Evolutionary conservation across 2,797 vertebrate genomes (phyloP).

Genomic region (Antrozous pallidus): DNA sequence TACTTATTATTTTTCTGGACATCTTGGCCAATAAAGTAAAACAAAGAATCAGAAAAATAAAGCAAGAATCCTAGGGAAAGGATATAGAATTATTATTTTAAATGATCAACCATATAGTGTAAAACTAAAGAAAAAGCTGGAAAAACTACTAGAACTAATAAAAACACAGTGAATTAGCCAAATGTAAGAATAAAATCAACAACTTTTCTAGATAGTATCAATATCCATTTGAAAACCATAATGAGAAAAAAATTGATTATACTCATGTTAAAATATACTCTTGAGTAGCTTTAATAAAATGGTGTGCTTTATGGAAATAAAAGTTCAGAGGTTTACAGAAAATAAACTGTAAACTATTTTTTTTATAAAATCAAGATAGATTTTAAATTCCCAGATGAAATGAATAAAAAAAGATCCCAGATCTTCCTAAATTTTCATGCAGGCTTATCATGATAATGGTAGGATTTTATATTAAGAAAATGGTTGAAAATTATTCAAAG

Average conservation of each 20-base stretch:
- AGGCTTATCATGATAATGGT: neutral
- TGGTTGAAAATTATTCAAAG: neutral
- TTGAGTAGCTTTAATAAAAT: neutral
- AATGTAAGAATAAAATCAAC: neutral
- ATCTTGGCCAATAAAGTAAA: neutral
- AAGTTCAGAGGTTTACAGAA: neutral
- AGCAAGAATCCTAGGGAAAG: neutral
- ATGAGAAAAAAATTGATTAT: neutral
- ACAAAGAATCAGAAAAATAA: constrained; percentile 9
- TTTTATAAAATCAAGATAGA: neutral
- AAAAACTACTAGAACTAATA: neutral
- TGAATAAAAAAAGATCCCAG: neutral
- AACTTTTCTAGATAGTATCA: neutral
- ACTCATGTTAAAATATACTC: neutral
- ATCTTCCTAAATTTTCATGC: neutral
- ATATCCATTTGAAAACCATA: neutral
- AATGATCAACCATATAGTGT: neutral
- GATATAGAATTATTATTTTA: neutral
- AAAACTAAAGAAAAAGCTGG: neutral
- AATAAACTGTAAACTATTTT: neutral
- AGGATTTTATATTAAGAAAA: neutral
- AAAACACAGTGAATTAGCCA: neutral
- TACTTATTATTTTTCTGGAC: neutral
- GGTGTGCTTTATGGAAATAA: neutral
- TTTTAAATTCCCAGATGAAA: neutral